These are phyloP conservation scores for Synchiropus splendidus DNA, from an alignment of 2,113 vertebrate genomes.

Conservation along the genomic window DNA sequence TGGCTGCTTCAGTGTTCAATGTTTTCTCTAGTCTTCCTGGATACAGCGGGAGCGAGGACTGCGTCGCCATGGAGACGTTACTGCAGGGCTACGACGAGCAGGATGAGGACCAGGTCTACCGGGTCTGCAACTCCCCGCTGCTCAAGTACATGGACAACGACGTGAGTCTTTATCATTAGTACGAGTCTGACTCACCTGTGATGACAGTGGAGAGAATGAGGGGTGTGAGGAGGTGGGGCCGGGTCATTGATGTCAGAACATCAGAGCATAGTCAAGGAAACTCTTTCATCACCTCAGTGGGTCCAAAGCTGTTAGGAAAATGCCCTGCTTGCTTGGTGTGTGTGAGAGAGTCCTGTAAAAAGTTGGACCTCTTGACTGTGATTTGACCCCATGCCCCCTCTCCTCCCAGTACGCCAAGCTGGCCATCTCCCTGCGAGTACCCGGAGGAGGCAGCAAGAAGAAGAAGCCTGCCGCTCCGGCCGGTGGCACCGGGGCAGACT, in stretches of 20 bases:
- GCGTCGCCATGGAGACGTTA: slow-evolving; percentile 82
- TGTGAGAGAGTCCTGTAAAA: no score
- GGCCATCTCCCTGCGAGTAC: slow-evolving; percentile 83
- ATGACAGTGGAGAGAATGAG: no score
- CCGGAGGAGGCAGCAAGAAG: slow-evolving; percentile 86
- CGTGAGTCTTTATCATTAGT: slow-evolving; percentile 71
- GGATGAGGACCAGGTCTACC: slow-evolving; percentile 86
- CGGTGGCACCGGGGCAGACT: slow-evolving; percentile 60
- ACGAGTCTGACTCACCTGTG: no score
- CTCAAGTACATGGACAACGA: slow-evolving; percentile 99
- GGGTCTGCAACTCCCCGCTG: slow-evolving; percentile 87
- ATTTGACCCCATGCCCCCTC: no score
- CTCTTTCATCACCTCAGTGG: no score
- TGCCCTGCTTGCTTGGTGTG: no score
- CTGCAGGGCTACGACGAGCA: slow-evolving; percentile 92
- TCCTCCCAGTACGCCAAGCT: slow-evolving; percentile 87
- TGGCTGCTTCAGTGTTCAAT: no score
- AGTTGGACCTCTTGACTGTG: no score
- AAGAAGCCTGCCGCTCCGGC: slow-evolving; percentile 77
- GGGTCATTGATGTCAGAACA: no score
- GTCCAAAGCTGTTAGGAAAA: no score
- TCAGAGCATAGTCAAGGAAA: no score
- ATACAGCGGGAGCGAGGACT: slow-evolving; percentile 90
- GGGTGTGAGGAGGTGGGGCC: no score
- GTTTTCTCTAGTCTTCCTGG: slow-evolving; percentile 77